Percentiles rank a stretch among this genome's conserved stretches.
phyloP scores from a whole-genome alignment of 2,113 vertebrate genomes.

The Xiphophorus maculatus region DNA sequence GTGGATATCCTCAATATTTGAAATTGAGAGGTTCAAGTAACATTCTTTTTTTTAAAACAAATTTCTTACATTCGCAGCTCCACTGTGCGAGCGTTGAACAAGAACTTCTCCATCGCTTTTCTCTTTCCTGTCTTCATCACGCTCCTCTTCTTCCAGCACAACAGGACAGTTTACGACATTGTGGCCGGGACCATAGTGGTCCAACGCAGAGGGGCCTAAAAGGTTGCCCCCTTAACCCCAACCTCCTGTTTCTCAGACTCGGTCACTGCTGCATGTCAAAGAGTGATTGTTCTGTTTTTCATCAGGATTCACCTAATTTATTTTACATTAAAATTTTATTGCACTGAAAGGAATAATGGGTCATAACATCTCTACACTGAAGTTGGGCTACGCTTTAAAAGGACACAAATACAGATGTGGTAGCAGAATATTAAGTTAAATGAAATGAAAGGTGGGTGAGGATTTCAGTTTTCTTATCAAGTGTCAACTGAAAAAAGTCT shows the following conservation, averaged over 20 bases:
- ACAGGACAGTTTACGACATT: constrained; percentile 95
- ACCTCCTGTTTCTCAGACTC: constrained; percentile 1
- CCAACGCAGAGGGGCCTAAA: constrained; percentile 87
- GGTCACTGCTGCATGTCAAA: neutral
- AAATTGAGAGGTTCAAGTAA: neutral
- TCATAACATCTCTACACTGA: constrained; percentile 2
- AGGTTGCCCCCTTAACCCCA: constrained; percentile 47
- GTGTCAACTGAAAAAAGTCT: neutral
- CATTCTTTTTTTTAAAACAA: no score
- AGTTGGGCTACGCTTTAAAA: constrained; percentile 19
- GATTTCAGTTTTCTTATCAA: neutral
- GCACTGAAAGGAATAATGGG: neutral
- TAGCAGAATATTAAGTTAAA: neutral
- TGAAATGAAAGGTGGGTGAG: neutral
- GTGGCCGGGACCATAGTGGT: constrained; percentile 97
- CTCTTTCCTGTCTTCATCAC: constrained; percentile 97
- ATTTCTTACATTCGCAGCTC: constrained; percentile 79
- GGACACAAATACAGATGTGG: neutral
- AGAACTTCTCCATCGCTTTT: constrained; percentile 97
- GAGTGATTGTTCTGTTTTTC: neutral
- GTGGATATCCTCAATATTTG: neutral
- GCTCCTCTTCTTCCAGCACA: constrained; percentile 95
- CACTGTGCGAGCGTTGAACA: constrained; percentile 92
- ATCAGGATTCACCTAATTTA: neutral
- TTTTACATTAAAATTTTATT: constrained; percentile 1